These are phyloP conservation scores for Triops longicaudatus DNA, from an alignment of 1,140 invertebrate species.

Conservation along the genomic window DNA sequence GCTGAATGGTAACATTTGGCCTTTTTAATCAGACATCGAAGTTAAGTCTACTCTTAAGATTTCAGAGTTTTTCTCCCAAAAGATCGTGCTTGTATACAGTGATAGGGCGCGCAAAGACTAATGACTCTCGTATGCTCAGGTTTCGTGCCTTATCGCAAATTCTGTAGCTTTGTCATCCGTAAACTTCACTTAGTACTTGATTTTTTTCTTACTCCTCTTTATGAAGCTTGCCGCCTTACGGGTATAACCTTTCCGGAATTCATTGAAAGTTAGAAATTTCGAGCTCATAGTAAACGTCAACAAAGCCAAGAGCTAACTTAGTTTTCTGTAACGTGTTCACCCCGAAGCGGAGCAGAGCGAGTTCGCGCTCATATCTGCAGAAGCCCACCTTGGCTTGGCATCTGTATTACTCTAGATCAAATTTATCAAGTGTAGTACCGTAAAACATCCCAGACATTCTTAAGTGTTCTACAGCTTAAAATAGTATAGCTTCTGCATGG, in stretches of 20 bases:
- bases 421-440: not conserved
- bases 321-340: not conserved
- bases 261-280: not conserved
- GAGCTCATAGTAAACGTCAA: not conserved
- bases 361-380: no score
- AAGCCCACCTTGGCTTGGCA: not conserved
- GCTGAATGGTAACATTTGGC: not conserved
- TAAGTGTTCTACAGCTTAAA: not conserved
- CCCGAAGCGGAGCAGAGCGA: no score
- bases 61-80: not conserved
- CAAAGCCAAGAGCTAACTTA: not conserved
- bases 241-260: not conserved
- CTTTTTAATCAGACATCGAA: not conserved
- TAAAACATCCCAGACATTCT: not conserved
- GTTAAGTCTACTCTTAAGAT: not conserved
- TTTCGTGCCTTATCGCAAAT: constrained; percentile 1
- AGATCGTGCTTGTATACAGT: not conserved
- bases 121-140: not conserved
- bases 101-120: not conserved
- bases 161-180: not conserved
- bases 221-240: not conserved
- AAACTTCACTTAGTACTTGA: not conserved
- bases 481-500: not conserved
- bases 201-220: not conserved
- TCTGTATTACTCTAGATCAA: not conserved